Evolutionary conservation across 2,797 vertebrate genomes (phyloP), one percentile per base, ranked within the genome.

Genomic region (Gambusia yucatana): DNA sequence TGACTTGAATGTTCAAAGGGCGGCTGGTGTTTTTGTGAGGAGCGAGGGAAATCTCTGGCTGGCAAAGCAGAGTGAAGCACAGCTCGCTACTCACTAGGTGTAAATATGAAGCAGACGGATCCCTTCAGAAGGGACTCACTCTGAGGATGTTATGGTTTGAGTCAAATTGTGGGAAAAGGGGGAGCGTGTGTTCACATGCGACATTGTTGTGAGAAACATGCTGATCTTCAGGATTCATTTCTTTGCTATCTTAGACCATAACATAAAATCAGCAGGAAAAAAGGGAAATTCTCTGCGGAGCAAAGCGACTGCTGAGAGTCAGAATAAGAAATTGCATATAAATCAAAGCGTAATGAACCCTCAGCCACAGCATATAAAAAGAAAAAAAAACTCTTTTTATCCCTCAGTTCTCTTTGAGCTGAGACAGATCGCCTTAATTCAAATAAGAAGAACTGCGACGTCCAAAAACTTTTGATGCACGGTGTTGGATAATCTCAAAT

Each of bases 1-100:
- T 94, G 94, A 95, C 94, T 93, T 83, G 94, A 96, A 95, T 95
- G 92, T 92, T 94, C 94, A 95, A 95, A 91, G 86, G 86, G 87
- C 83, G 78, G 89, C 83, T 79, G 2, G 86, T 78, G 41, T 84
- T 92, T 90, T 92, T 87, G 88, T 77, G 85, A 88, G 90, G 88
- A 86, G 85, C 89, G 44, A 25, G 92, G 92, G 92, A 94, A 94
- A 94, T 94, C 87, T 92, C 84, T 78, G 8, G 80, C 88, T 92
- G 36, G 89, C 81, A 84, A 92, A 89, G 87, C 76, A 52, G 81
- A 82, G 85, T 59, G 59, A 88, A 87, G 88, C 84, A 89, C 85
- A 89, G 81, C 84, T 80, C 77, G 33, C 84, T 88, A 82, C 75
- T 91, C 83, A 82, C 84, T 73, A 82, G 79, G 79, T 85, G 94